Percentiles rank a stretch among this genome's conserved stretches.
Evolutionary conservation across 2,797 vertebrate species (phyloP).

Genomic region (Siniperca undulata): DNA sequence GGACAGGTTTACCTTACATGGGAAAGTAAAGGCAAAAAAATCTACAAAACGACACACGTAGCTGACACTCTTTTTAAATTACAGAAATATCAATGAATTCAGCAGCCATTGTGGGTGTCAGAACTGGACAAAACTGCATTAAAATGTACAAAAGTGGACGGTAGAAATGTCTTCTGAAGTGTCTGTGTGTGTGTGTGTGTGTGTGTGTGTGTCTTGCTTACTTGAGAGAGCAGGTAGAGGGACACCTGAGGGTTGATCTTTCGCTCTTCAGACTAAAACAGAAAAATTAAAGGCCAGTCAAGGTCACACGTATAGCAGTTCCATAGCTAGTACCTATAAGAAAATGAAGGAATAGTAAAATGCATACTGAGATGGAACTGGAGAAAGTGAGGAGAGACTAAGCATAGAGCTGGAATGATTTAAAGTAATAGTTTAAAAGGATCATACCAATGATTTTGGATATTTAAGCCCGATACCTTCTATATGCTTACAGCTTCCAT

Average conservation of each 20-base stretch:
- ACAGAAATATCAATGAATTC: not conserved
- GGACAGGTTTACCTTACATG: not conserved
- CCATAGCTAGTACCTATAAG: not conserved
- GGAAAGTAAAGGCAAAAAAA: not conserved
- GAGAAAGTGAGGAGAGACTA: not conserved
- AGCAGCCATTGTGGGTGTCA: not conserved
- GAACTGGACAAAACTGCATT: not conserved
- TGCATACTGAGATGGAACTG: not conserved
- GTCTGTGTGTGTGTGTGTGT: not conserved
- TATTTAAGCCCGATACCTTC: not conserved
- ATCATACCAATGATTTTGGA: not conserved
- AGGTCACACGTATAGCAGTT: not conserved
- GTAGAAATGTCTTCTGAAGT: not conserved
- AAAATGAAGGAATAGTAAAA: not conserved
- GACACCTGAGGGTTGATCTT: slow-evolving; percentile 97
- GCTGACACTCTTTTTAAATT: not conserved
- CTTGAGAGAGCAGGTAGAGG: slow-evolving; percentile 97
- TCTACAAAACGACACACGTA: not conserved
- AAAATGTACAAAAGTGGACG: not conserved
- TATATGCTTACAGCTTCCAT: not conserved
- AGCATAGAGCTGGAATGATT: not conserved
- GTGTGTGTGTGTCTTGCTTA: slow-evolving; percentile 73
- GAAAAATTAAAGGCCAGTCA: not conserved
- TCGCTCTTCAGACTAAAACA: slow-evolving; percentile 90
- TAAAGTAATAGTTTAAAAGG: not conserved